Evolutionary conservation across 35 echinoderm and acorn worm species (phyloP).

Genomic region (Nesometra sesokonis): DNA sequence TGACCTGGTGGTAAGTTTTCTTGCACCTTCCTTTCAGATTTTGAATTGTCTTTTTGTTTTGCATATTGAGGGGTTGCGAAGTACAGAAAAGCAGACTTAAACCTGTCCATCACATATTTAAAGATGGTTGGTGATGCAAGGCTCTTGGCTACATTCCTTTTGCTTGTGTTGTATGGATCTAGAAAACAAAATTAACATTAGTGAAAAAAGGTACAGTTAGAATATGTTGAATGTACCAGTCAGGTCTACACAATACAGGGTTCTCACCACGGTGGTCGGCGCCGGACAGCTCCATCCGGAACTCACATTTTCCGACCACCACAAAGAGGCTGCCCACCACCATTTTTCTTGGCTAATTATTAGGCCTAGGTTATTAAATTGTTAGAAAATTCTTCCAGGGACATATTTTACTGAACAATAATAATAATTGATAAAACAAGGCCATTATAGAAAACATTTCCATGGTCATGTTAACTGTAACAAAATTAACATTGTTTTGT

Average conservation of each 20-base stretch:
- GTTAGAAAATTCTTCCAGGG: too few relatives aligned
- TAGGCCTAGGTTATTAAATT: too few relatives aligned
- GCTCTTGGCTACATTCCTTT: constrained; percentile 67
- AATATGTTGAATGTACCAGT: not conserved
- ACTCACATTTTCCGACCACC: too few relatives aligned
- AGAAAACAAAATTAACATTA: not conserved
- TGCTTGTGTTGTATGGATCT: constrained; percentile 69
- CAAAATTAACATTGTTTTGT: too few relatives aligned
- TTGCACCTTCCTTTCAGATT: not conserved
- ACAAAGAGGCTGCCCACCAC: too few relatives aligned
- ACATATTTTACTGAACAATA: too few relatives aligned
- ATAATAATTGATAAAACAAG: too few relatives aligned
- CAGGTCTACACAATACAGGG: not conserved
- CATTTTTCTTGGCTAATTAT: too few relatives aligned
- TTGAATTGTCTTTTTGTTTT: not conserved
- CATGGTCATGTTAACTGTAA: too few relatives aligned
- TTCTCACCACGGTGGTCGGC: too few relatives aligned
- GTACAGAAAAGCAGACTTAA: constrained; percentile 65
- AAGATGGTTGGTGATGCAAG: constrained; percentile 60
- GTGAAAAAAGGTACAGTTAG: not conserved
- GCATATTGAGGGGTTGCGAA: constrained; percentile 50
- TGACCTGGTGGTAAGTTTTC: not conserved
- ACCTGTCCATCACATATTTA: constrained; percentile 79
- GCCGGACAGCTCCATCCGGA: too few relatives aligned
- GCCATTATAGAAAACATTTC: too few relatives aligned